Percentiles rank a stretch among this genome's conserved stretches.
Conservation (phyloP, 2,797 vertebrate species). For the Diceros bicornis region DNA sequence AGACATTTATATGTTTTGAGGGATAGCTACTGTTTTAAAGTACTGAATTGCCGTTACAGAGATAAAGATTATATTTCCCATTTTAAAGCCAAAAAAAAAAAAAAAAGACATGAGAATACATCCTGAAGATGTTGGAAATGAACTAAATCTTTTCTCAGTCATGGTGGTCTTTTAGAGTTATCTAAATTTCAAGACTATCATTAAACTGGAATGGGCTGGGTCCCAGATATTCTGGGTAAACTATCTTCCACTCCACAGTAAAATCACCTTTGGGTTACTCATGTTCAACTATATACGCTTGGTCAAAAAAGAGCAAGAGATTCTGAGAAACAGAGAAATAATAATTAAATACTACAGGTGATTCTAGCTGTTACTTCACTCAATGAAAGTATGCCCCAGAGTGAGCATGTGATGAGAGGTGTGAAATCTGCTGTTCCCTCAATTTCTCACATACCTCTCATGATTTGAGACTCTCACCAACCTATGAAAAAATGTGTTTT, state of each 20-base stretch:
- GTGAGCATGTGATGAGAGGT: neutral
- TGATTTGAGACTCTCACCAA: neutral
- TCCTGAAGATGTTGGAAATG: neutral
- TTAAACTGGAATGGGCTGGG: neutral
- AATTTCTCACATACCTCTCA: neutral
- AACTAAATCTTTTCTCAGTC: neutral
- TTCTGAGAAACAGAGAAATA: neutral
- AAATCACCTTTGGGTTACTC: neutral
- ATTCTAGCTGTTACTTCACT: neutral
- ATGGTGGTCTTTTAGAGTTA: neutral
- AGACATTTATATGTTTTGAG: neutral
- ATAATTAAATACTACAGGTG: neutral
- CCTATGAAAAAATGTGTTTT: neutral
- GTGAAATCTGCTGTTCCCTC: neutral
- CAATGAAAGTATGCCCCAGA: neutral
- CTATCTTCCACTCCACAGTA: neutral
- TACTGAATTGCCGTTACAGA: neutral
- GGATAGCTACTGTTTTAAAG: neutral
- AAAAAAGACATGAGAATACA: neutral
- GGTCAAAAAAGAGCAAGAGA: neutral
- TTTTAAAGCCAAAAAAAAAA: neutral
- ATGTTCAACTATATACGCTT: neutral
- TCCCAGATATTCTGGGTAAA: neutral
- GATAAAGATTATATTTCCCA: neutral
- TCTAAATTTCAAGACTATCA: slow-evolving; percentile 7